Percentiles rank a stretch among this genome's conserved stretches.
phyloP scores from a whole-genome alignment of 1,140 invertebrate species.

The Drosophila nasuta region DNA sequence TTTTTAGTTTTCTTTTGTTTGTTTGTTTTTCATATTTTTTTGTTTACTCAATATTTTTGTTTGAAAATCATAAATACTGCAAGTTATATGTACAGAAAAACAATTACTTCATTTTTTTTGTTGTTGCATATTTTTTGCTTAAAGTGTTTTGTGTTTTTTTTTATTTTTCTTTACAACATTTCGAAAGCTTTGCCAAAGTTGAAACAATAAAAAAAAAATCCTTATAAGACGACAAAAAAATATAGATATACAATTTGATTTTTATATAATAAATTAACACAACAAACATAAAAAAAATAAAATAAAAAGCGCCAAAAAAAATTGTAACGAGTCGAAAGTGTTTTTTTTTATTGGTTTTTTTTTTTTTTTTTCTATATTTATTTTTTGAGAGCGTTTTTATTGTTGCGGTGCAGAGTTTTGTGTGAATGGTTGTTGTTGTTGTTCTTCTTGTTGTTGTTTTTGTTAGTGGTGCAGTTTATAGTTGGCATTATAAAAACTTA shows the following conservation, averaged over 20 bases:
- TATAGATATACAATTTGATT: conserved; percentile 7
- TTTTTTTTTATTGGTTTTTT: conserved; percentile 5
- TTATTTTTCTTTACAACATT: conserved; percentile 30
- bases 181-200: conserved; percentile 45
- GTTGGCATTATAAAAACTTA: conserved; percentile 51
- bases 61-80: conserved; percentile 80
- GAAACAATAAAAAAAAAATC: conserved; percentile 19
- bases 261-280: conserved; percentile 53
- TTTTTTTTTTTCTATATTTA: conserved; percentile 17
- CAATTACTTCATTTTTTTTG: conserved; percentile 18
- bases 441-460: not conserved
- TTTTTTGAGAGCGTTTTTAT: conserved; percentile 19
- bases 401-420: conserved; percentile 28
- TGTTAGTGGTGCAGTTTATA: conserved; percentile 12
- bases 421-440: conserved; percentile 13
- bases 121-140: conserved; percentile 4
- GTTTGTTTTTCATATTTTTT: conserved; percentile 34
- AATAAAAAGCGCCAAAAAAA: conserved; percentile 37
- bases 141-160: conserved; percentile 19
- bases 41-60: conserved; percentile 31
- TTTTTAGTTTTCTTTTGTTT: conserved; percentile 56
- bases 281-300: conserved; percentile 34
- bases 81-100: conserved; percentile 67
- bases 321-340: conserved; percentile 8
- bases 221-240: conserved; percentile 28